Base-by-base conservation (phyloP, 2,888 invertebrate genomes). In the Meteorus colon region DNA sequence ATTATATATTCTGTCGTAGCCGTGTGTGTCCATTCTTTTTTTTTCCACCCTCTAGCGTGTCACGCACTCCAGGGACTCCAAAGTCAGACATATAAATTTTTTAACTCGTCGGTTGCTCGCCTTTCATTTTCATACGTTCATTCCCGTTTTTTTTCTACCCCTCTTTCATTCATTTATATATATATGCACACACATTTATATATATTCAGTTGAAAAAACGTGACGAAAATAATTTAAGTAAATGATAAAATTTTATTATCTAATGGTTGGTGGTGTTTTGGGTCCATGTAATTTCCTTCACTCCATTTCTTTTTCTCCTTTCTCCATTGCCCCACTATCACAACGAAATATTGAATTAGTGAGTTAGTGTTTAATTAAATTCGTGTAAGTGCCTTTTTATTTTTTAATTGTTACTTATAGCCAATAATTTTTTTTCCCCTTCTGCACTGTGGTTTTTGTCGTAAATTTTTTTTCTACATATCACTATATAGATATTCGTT, bases 31-130 rank as follows among this genome's bases (percentile, higher is more conserved):
- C 14, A 31, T 34, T 29, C 12, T 19, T 59, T 31, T 19, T 62
- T 19, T 48, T 55, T 55, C 10, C 19, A 55, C n/a, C 37, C 51
- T 31, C 27, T 51, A n/a, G 62, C 29, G 37, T 62, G 62, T 62
- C 71, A 70, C 51, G 34, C 62, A 62, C 37, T 29, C 48, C 6
- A 63, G 63, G 31, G 63, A 34, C 63, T 63, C 31, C n/a, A 60
- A 51, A 19, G 60, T 29, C 60, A n/a, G 24, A 14, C 59, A 29
- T 51, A 70, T 71, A 71, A 71, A 71, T 71, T 71, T 71, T 71
- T 71, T 27, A 71, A 71, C 63, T 63, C 34, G 10, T n/a, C 34
- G 41, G 41, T 31, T 19, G 14, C 60, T 29, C 31, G 3, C 8
- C 4, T 62, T 24, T 24, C 24, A 3, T 29, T 14, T 16, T 31